Percentiles rank a stretch among this genome's conserved stretches.
These are phyloP conservation scores for Tachyglossus aculeatus DNA, from an alignment of 2,797 vertebrate species.

Conservation along the genomic window DNA sequence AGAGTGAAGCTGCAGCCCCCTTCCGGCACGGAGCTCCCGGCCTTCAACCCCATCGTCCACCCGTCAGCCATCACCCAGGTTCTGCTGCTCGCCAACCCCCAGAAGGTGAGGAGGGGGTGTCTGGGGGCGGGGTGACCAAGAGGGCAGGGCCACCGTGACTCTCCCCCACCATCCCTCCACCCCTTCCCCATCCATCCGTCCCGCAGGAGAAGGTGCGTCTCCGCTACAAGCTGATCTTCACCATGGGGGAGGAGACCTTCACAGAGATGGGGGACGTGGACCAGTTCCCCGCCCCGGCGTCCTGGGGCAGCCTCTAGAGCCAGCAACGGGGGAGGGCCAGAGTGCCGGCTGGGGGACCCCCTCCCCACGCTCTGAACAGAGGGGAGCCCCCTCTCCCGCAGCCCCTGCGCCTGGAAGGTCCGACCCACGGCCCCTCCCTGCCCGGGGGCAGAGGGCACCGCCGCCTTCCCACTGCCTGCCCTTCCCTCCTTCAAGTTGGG, in stretches of 20 bases:
- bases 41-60: constrained; percentile 92
- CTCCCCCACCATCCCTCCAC: not conserved
- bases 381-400: no score
- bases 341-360: no score
- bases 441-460: rapidly evolving
- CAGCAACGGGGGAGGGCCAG: rapidly evolving
- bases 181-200: constrained; percentile 6
- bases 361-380: no score
- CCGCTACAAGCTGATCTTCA: constrained; percentile 94
- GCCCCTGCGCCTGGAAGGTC: no score
- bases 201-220: constrained; percentile 94
- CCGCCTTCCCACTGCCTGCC: no score
- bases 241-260: constrained; percentile 86
- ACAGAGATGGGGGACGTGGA: constrained; percentile 95
- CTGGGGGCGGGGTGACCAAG: no score
- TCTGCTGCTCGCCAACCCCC: constrained; percentile 92
- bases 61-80: constrained; percentile 95
- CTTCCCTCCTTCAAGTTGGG: not conserved
- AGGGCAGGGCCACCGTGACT: no score
- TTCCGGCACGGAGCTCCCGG: constrained; percentile 88
- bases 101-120: constrained; percentile 80
- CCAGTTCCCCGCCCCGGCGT: constrained; percentile 90
- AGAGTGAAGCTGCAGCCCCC: constrained; percentile 96
- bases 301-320: constrained; percentile 89
- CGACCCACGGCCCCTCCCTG: no score